Evolutionary conservation across 1,140 invertebrate genomes (phyloP).

Genomic region (Calliopsis andreniformis): DNA sequence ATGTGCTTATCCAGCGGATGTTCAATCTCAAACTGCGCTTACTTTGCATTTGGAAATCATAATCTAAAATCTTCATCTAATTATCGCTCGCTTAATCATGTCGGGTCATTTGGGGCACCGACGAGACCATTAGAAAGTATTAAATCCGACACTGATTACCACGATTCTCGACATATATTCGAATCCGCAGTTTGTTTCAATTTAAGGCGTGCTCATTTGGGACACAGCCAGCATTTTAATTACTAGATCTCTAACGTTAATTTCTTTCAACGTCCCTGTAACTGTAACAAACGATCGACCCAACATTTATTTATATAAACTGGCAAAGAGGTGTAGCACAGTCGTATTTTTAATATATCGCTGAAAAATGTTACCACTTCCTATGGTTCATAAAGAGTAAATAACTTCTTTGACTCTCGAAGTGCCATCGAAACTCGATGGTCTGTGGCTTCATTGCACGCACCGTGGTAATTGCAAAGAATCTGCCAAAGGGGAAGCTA

Average conservation of each 20-base stretch:
- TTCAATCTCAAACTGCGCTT: not conserved
- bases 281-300: not conserved
- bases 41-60: not conserved
- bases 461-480: not conserved
- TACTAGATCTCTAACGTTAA: not conserved
- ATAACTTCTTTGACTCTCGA: too few relatives aligned
- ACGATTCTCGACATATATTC: constrained; percentile 1
- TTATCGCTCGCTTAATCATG: not conserved
- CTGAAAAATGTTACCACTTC: too few relatives aligned
- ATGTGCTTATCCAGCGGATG: too few relatives aligned
- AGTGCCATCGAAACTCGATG: too few relatives aligned
- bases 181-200: constrained; percentile 21
- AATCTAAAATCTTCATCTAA: not conserved
- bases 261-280: not conserved
- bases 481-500: not conserved
- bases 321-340: too few relatives aligned
- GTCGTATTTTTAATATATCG: too few relatives aligned
- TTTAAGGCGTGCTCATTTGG: constrained; percentile 29
- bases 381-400: too few relatives aligned
- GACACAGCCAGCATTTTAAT: constrained; percentile 24
- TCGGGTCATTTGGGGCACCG: not conserved
- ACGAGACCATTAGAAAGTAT: constrained; percentile 15
- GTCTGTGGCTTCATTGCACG: too few relatives aligned
- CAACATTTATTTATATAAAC: not conserved
- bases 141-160: constrained; percentile 10